Conservation (phyloP, 2,888 invertebrate genomes). For the Chromoteleia sp. region DNA sequence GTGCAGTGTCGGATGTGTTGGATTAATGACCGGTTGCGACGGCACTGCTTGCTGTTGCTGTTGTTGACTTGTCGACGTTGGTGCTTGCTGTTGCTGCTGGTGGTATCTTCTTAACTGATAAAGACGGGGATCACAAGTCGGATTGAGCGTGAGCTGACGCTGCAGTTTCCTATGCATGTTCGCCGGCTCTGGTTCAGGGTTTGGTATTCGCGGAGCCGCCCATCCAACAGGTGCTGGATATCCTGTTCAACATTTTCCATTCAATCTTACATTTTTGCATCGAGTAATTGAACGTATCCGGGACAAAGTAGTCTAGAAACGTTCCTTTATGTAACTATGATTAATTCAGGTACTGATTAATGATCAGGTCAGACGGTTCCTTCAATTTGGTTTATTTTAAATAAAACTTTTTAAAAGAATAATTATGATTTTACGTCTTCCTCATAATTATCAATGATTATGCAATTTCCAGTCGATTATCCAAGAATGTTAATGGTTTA, state of each 20-base stretch:
- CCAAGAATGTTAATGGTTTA: not conserved
- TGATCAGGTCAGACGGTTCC: not conserved
- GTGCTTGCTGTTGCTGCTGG: constrained; percentile 77
- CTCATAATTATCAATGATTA: not conserved
- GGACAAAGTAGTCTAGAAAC: constrained; percentile 15
- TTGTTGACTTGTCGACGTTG: constrained; percentile 68
- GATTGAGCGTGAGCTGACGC: constrained; percentile 93
- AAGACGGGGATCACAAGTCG: constrained; percentile 90
- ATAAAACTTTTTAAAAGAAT: not conserved
- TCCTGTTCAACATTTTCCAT: constrained; percentile 69
- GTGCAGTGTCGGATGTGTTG: constrained; percentile 76
- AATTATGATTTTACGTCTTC: not conserved
- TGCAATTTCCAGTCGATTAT: not conserved
- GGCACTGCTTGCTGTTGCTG: constrained; percentile 74
- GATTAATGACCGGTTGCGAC: constrained; percentile 73
- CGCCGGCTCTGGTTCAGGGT: constrained; percentile 79
- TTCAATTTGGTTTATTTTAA: not conserved
- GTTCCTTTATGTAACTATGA: constrained; percentile 5
- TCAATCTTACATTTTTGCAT: constrained; percentile 20
- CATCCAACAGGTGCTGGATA: constrained; percentile 76
- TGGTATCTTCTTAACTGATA: constrained; percentile 84
- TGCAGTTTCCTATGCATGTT: constrained; percentile 92
- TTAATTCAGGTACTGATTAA: constrained; percentile 13
- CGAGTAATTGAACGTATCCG: constrained; percentile 9
- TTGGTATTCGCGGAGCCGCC: constrained; percentile 79